phyloP scores from a whole-genome alignment of 2,888 invertebrate species.

The Perizoma affinitatum region DNA sequence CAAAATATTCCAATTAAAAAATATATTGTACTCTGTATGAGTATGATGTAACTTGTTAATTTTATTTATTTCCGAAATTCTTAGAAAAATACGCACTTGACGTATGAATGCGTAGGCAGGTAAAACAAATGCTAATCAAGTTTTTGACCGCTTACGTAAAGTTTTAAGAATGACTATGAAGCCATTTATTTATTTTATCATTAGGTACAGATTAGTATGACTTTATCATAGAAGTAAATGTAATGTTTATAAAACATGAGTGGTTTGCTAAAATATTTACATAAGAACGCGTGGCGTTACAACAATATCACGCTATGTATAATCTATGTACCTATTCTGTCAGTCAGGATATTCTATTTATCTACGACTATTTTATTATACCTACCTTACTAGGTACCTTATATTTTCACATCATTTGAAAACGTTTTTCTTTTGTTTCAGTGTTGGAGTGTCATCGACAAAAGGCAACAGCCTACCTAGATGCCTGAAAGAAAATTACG shows the following conservation, averaged over 20 bases:
- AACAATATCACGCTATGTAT: slow-evolving; percentile 11
- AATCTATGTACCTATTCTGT: neutral
- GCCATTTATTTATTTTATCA: slow-evolving; percentile 2
- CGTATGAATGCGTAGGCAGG: too few relatives aligned
- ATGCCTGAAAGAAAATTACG: slow-evolving; percentile 15
- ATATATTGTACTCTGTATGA: too few relatives aligned
- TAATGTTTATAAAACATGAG: slow-evolving; percentile 45
- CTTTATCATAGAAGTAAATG: neutral
- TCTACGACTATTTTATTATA: too few relatives aligned
- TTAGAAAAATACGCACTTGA: neutral
- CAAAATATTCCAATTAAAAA: too few relatives aligned
- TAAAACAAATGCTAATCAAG: neutral
- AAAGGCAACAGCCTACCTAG: slow-evolving; percentile 3
- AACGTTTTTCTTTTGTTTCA: slow-evolving; percentile 43
- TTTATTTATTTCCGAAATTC: neutral
- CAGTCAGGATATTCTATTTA: neutral
- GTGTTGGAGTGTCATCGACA: slow-evolving; percentile 34
- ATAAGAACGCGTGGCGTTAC: slow-evolving; percentile 40
- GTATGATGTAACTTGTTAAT: too few relatives aligned
- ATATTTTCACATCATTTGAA: slow-evolving; percentile 22
- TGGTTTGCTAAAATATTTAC: slow-evolving; percentile 46
- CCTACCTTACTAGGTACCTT: too few relatives aligned
- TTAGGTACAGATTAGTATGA: neutral
- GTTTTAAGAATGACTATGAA: slow-evolving; percentile 9
- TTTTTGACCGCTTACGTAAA: neutral